Base-by-base conservation (phyloP, 2,113 vertebrate species). In the Terrapene triunguis region DNA sequence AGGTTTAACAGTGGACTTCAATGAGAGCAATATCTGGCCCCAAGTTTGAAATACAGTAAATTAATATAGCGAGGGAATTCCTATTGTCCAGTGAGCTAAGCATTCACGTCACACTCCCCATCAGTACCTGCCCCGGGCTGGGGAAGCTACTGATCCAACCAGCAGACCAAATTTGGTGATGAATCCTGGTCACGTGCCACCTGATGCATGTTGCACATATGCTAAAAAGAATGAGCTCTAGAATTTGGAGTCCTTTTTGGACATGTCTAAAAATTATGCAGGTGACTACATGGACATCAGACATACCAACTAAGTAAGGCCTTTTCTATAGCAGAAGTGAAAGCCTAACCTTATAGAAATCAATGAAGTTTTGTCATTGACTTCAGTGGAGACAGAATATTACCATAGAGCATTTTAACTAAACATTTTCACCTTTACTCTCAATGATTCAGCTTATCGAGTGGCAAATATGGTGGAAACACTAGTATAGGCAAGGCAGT, bases 11-110 rank as follows among this genome's bases (percentile, higher is more conserved):
- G 5, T 32, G 44, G 54, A 13, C 27, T 6, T 76, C 82, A 57
- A 74, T 83, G 9, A 1, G 69, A 22, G 12, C 10, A 25, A 1
- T 81, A 53, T 50, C 0, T 0, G 48, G 8, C 51, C 6, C 19
- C 1, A 72, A 85, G 1, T n/a, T 74, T 74, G 6, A 10, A 85
- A 48, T 19, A 47, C 54, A 55, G 54, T 55, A 55, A 44, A 0
- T 59, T 14, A 94, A 89, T 80, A 14, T n/a, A 93, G 35, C 14
- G 14, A 65, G 62, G 62, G 62, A 35, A 89, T 12, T 11, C 19
- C 38, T 80, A 3, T 65, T 89, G 22, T 55, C 24, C 54, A 55
- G 9, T 10, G 54, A 55, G 54, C 54, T 55, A 22, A 24, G 54
- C 54, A 55, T 25, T 55, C 24, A 25, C 4, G 9, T 10, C 54